Conservation (phyloP, 1,140 invertebrate species). For the Drosophila miranda region DNA sequence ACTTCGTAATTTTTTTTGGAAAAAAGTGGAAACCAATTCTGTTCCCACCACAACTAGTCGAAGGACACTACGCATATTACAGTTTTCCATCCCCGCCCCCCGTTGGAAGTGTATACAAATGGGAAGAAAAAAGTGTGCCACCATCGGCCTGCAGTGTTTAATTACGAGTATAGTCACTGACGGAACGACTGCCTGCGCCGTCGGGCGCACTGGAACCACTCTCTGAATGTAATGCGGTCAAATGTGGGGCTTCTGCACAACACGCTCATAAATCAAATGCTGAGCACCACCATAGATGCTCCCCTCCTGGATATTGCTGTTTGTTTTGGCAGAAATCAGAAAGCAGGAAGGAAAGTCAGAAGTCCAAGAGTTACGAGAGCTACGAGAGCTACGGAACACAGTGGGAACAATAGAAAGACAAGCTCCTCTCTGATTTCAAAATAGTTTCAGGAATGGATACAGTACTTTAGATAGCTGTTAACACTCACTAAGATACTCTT, state of each 20-base stretch:
- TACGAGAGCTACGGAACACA: no score
- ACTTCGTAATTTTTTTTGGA: no score
- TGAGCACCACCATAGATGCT: not conserved
- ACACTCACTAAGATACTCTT: no score
- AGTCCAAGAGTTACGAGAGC: constrained; percentile 1
- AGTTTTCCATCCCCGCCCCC: no score
- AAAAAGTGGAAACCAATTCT: no score
- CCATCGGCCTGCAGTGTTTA: constrained; percentile 54
- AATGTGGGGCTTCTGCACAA: constrained; percentile 6
- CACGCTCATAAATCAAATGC: constrained; percentile 64
- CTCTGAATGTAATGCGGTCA: constrained; percentile 42
- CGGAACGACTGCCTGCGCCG: not conserved
- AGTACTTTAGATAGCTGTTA: no score
- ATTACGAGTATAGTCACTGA: constrained; percentile 45
- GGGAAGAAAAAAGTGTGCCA: constrained; percentile 43
- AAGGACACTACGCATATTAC: no score
- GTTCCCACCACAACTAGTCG: no score
- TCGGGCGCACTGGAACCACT: not conserved
- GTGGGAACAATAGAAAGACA: no score
- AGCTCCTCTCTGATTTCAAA: no score
- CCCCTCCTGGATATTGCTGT: constrained; percentile 16
- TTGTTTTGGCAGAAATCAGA: constrained; percentile 38
- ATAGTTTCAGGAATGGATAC: no score
- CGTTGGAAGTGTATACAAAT: constrained; percentile 9
- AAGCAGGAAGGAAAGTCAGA: constrained; percentile 16